phyloP scores from a whole-genome alignment of 2,888 invertebrate genomes.

The Protonemura montana region DNA sequence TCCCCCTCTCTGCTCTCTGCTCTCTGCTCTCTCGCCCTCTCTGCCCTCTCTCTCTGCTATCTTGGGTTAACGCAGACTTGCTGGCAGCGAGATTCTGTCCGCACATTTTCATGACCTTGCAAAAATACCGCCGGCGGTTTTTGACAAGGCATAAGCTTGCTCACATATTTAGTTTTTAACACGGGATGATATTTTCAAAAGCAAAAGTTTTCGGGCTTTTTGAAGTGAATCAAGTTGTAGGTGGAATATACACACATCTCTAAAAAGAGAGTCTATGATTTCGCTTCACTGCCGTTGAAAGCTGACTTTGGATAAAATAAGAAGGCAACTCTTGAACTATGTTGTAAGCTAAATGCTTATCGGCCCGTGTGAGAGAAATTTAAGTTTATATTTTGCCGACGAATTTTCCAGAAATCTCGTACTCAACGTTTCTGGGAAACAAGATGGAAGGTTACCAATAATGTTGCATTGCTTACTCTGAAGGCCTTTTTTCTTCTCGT shows the following conservation, averaged over 20 bases:
- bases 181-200: constrained; percentile 15
- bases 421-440: background rate
- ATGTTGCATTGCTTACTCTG: background rate
- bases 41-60: too few species aligned
- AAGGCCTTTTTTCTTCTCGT: background rate
- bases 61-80: background rate
- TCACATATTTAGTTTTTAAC: background rate
- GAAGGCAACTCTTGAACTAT: background rate
- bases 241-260: background rate
- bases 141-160: background rate
- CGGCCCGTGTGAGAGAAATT: background rate
- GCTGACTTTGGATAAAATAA: background rate
- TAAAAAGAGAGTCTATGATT: background rate
- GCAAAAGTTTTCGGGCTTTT: constrained; percentile 15
- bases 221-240: constrained; percentile 14
- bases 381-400: too few species aligned
- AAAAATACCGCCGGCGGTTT: background rate
- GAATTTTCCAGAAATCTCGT: background rate
- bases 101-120: background rate
- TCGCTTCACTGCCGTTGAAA: background rate
- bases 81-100: background rate
- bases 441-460: background rate
- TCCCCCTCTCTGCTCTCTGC: too few species aligned
- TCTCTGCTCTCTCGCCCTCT: too few species aligned
- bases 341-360: background rate